Percentiles rank a stretch among this genome's conserved stretches.
Evolutionary conservation across 2,888 invertebrate genomes (phyloP).

Genomic region (Troilus luridus): DNA sequence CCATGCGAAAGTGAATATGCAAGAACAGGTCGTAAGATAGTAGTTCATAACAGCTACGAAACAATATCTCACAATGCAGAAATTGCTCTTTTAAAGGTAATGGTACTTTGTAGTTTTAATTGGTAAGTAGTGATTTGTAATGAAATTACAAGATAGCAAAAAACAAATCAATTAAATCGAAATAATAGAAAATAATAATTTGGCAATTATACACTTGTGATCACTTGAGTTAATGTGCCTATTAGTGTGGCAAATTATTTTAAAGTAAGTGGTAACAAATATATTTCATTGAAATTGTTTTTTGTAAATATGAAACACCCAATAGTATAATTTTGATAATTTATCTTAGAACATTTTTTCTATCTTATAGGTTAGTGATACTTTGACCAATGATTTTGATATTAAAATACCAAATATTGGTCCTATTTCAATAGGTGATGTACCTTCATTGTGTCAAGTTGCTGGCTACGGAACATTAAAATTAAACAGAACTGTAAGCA

Average conservation of each 20-base stretch:
- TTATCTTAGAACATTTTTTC: too few relatives aligned
- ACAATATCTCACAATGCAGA: conserved; percentile 38
- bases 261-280: too few relatives aligned
- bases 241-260: too few relatives aligned
- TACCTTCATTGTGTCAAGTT: not conserved
- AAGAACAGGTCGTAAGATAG: not conserved
- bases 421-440: not conserved
- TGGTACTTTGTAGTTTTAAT: not conserved
- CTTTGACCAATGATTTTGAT: not conserved
- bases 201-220: too few relatives aligned
- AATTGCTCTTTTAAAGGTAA: conserved; percentile 39
- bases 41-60: not conserved
- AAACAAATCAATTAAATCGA: too few relatives aligned
- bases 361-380: not conserved
- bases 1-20: conserved; percentile 20
- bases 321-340: not conserved
- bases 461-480: conserved; percentile 41
- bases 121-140: not conserved
- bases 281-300: too few relatives aligned
- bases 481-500: conserved; percentile 43
- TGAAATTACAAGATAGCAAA: too few relatives aligned
- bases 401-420: conserved; percentile 35
- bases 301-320: not conserved
- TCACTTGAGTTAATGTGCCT: too few relatives aligned
- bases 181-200: too few relatives aligned